phyloP scores from a whole-genome alignment of 2,888 invertebrate genomes.

The Perizoma flavofasciatum region DNA sequence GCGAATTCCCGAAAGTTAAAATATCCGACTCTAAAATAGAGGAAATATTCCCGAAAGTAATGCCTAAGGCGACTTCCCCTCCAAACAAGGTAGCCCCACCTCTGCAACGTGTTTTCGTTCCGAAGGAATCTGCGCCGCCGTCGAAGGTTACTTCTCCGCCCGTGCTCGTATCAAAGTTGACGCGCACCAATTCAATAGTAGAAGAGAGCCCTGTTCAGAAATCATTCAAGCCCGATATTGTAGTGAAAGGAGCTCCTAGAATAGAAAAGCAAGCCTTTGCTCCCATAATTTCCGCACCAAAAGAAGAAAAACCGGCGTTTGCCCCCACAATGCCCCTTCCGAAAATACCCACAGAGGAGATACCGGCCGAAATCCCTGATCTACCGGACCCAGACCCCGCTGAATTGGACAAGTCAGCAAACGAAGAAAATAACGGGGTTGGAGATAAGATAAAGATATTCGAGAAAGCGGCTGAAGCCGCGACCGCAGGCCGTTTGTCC shows the following conservation, averaged over 20 bases:
- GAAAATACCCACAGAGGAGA: slow-evolving; percentile 1
- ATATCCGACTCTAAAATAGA: slow-evolving; percentile 4
- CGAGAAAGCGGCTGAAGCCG: slow-evolving; percentile 75
- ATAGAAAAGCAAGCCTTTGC: slow-evolving; percentile 26
- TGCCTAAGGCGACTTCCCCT: slow-evolving; percentile 33
- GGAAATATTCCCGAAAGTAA: not conserved
- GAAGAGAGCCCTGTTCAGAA: slow-evolving; percentile 39
- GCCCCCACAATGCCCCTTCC: slow-evolving; percentile 26
- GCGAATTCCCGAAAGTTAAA: slow-evolving; percentile 9
- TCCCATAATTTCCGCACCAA: slow-evolving; percentile 31
- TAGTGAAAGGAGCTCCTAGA: slow-evolving; percentile 12
- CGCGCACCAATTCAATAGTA: slow-evolving; percentile 37
- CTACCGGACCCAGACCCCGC: slow-evolving; percentile 22
- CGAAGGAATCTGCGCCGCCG: slow-evolving; percentile 19
- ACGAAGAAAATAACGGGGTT: slow-evolving; percentile 73
- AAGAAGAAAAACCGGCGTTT: slow-evolving; percentile 31
- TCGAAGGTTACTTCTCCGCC: slow-evolving; percentile 40
- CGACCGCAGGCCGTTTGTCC: slow-evolving; percentile 55
- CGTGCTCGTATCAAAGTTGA: slow-evolving; percentile 37
- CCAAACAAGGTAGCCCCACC: slow-evolving; percentile 36
- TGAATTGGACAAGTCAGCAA: slow-evolving; percentile 14
- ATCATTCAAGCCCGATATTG: slow-evolving; percentile 25
- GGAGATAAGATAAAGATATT: slow-evolving; percentile 79
- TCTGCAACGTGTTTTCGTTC: slow-evolving; percentile 20
- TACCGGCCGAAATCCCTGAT: slow-evolving; percentile 12